Evolutionary conservation across 1,140 invertebrate genomes (phyloP).

Genomic region (Linepithema humile): DNA sequence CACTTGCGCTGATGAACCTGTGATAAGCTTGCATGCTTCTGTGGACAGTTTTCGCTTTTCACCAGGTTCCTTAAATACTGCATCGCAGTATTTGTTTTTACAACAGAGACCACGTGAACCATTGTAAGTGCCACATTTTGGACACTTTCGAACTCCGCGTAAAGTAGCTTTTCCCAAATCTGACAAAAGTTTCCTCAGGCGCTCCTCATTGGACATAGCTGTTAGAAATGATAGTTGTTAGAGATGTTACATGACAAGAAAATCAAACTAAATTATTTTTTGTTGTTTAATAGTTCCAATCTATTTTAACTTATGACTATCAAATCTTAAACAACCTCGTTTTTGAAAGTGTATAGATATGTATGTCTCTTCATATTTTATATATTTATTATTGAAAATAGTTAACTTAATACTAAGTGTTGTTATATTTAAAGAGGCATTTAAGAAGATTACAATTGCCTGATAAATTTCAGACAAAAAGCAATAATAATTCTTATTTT

Average conservation of each 20-base stretch:
- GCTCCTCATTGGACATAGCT: slow-evolving; percentile 81
- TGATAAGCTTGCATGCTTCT: slow-evolving; percentile 89
- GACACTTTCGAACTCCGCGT: slow-evolving; percentile 90
- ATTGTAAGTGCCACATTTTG: slow-evolving; percentile 92
- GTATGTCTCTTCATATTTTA: not conserved
- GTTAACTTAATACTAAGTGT: not conserved
- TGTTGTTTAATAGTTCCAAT: too few species aligned
- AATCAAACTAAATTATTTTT: not conserved
- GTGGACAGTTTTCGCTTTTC: slow-evolving; percentile 87
- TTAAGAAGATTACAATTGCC: not conserved
- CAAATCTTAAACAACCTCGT: too few species aligned
- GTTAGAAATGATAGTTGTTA: slow-evolving; percentile 21
- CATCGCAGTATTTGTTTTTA: slow-evolving; percentile 91
- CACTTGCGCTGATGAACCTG: slow-evolving; percentile 86
- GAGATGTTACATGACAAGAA: not conserved
- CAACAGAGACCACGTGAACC: slow-evolving; percentile 90
- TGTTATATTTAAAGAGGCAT: not conserved
- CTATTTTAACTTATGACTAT: too few species aligned
- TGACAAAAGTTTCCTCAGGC: slow-evolving; percentile 81
- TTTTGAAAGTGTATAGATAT: not conserved
- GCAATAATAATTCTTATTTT: not conserved
- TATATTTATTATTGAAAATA: not conserved
- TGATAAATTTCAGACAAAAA: not conserved
- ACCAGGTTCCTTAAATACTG: slow-evolving; percentile 88
- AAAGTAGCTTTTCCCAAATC: slow-evolving; percentile 89